A percentile compares a stretch with the other conserved stretches of the same genome.
Evolutionary conservation across 2,797 vertebrate species (phyloP).

Genomic region (Bradypus variegatus): DNA sequence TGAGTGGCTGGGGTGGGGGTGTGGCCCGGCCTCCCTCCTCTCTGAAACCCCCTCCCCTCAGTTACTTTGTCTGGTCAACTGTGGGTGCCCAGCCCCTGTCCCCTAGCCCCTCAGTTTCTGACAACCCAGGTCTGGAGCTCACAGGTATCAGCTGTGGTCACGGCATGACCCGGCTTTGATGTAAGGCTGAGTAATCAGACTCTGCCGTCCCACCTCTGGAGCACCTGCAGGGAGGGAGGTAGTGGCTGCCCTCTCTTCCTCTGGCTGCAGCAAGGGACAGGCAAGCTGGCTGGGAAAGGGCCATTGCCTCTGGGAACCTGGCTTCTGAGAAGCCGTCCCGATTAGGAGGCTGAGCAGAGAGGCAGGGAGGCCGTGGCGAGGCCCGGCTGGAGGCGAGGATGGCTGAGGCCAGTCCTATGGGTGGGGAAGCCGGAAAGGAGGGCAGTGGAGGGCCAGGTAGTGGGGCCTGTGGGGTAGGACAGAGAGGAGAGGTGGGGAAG

Average conservation of each 20-base stretch:
- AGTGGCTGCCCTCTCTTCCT: background rate
- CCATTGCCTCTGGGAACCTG: slow-evolving; percentile 40
- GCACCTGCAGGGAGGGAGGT: background rate
- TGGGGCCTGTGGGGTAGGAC: rapidly evolving
- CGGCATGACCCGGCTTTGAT: background rate
- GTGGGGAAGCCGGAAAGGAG: background rate
- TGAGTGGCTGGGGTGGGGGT: too few relatives aligned
- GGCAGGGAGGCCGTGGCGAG: background rate
- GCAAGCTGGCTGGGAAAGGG: slow-evolving; percentile 6
- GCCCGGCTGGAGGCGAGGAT: background rate
- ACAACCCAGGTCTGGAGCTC: too few relatives aligned
- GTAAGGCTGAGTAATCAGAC: background rate
- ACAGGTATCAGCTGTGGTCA: background rate
- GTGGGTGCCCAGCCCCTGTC: background rate
- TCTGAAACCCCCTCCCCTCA: too few relatives aligned
- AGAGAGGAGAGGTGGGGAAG: background rate
- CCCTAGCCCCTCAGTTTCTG: background rate
- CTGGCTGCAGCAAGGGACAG: background rate
- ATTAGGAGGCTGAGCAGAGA: background rate
- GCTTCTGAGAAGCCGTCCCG: background rate
- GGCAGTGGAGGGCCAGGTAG: background rate
- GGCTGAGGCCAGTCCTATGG: background rate
- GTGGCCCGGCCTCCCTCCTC: background rate
- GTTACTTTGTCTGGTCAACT: background rate
- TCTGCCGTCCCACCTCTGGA: background rate